Percentiles rank a stretch among this genome's conserved stretches.
Conservation (phyloP, 2,888 invertebrate genomes). For the Ethmia dodecea region DNA sequence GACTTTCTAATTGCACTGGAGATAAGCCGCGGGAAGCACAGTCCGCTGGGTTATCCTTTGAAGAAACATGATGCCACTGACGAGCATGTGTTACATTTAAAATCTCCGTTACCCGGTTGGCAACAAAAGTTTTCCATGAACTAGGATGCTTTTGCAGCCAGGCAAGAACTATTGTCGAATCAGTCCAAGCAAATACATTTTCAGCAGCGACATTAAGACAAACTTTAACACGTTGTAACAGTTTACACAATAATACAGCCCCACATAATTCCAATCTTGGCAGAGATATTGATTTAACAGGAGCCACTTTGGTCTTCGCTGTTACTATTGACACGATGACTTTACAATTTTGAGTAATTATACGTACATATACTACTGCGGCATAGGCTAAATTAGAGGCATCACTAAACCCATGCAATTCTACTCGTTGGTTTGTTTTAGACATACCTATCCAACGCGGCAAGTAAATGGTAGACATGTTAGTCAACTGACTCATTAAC, state of each 20-base stretch:
- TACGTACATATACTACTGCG: constrained; percentile 13
- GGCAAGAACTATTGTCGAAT: constrained; percentile 22
- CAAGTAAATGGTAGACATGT: not conserved
- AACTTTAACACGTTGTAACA: constrained; percentile 14
- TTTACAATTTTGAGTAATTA: constrained; percentile 2
- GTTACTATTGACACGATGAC: constrained; percentile 8
- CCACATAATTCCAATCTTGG: constrained; percentile 19
- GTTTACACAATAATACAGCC: constrained; percentile 15
- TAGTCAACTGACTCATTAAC: constrained; percentile 9
- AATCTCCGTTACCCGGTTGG: constrained; percentile 19
- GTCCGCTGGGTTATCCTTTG: constrained; percentile 23
- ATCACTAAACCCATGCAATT: constrained; percentile 14
- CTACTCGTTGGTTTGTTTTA: constrained; percentile 4
- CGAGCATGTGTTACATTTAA: constrained; percentile 2
- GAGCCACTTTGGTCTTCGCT: constrained; percentile 15
- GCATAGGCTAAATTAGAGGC: constrained; percentile 13
- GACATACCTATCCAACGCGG: not conserved
- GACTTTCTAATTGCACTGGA: constrained; percentile 10
- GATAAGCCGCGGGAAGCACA: constrained; percentile 19
- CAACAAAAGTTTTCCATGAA: constrained; percentile 23
- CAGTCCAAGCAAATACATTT: constrained; percentile 24
- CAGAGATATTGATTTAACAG: constrained; percentile 10
- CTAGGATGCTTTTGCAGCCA: constrained; percentile 24
- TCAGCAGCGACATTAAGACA: constrained; percentile 10
- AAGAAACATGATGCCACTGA: constrained; percentile 14